phyloP scores from a whole-genome alignment of 92 coral and sea anemone species.

The Pocillopora meandrina region DNA sequence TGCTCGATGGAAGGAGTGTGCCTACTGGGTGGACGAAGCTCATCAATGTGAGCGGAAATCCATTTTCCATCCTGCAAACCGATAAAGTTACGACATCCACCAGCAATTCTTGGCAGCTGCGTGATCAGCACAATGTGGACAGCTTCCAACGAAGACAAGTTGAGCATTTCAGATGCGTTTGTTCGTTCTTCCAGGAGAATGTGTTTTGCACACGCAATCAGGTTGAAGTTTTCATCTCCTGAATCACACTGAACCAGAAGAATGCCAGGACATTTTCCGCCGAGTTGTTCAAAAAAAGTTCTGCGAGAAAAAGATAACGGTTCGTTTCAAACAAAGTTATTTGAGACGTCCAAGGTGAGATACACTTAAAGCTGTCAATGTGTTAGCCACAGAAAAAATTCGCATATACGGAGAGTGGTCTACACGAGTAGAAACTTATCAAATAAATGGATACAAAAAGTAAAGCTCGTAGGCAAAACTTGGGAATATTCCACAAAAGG shows the following conservation, averaged over 20 bases:
- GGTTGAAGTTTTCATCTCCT: constrained; percentile 77
- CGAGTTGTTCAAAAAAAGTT: constrained; percentile 22
- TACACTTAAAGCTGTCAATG: too few relatives aligned
- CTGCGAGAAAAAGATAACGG: neutral
- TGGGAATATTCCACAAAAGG: too few relatives aligned
- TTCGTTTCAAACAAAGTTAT: too few relatives aligned
- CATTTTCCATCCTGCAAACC: constrained; percentile 87
- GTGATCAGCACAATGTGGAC: constrained; percentile 66
- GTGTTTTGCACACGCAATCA: constrained; percentile 29
- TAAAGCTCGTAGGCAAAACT: too few relatives aligned
- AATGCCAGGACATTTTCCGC: constrained; percentile 56
- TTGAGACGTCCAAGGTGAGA: too few relatives aligned
- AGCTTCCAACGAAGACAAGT: constrained; percentile 26
- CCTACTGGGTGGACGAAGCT: constrained; percentile 62
- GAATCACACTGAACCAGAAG: constrained; percentile 85
- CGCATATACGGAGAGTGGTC: too few relatives aligned
- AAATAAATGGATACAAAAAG: too few relatives aligned
- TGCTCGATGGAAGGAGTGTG: constrained; percentile 68
- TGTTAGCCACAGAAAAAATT: too few relatives aligned
- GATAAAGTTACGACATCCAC: constrained; percentile 76
- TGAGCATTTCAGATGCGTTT: constrained; percentile 55
- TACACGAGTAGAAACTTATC: too few relatives aligned
- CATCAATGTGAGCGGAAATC: constrained; percentile 81
- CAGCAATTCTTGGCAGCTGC: constrained; percentile 76
- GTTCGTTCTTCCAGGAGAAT: constrained; percentile 70